Evolutionary conservation across 2,797 vertebrate genomes (phyloP).

Genomic region (Rhyacichthys aspro): DNA sequence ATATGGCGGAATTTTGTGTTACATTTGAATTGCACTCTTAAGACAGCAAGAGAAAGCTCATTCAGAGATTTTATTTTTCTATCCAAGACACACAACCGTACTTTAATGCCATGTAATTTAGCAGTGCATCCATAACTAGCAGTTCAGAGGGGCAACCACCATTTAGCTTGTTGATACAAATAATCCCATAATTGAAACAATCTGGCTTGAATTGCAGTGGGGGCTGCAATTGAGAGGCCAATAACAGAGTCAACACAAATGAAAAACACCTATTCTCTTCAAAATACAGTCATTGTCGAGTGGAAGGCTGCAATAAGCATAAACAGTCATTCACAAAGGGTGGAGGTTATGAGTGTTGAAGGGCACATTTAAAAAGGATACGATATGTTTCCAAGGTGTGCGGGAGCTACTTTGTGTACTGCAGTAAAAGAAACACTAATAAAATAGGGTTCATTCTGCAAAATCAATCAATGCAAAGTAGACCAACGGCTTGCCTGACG

Average conservation of each 20-base stretch:
- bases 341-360: constrained; percentile 58
- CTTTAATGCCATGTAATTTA: constrained; percentile 49
- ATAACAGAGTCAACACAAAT: constrained; percentile 71
- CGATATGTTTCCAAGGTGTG: constrained; percentile 6
- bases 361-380: constrained; percentile 30
- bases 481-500: constrained; percentile 5
- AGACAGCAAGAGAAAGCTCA: too few relatives aligned
- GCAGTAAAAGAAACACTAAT: constrained; percentile 30
- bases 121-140: constrained; percentile 50
- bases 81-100: background rate
- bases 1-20: too few relatives aligned
- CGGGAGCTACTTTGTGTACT: background rate
- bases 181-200: constrained; percentile 79
- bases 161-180: constrained; percentile 67
- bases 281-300: constrained; percentile 75
- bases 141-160: constrained; percentile 55
- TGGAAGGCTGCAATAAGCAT: constrained; percentile 59
- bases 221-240: constrained; percentile 56
- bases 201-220: constrained; percentile 69
- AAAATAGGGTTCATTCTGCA: constrained; percentile 11
- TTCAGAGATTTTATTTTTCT: too few relatives aligned
- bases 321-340: constrained; percentile 77
- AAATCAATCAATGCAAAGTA: constrained; percentile 36
- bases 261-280: constrained; percentile 74
- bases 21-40: too few relatives aligned